Evolutionary conservation across 2,797 vertebrate species (phyloP), one percentile per base, ranked within the genome.

Genomic region (Salarias fasciatus): DNA sequence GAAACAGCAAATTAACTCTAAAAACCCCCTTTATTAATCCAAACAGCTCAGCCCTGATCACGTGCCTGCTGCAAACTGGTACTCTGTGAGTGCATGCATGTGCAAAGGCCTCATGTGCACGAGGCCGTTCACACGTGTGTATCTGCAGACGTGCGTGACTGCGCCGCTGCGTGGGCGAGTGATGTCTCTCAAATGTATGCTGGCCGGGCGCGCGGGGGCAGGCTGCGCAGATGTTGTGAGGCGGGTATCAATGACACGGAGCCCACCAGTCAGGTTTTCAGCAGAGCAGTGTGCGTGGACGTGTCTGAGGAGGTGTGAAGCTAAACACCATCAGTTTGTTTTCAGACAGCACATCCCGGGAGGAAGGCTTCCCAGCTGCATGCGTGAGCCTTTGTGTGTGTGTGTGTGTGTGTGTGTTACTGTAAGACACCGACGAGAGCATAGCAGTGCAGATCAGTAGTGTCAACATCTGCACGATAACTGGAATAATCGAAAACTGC

Each of bases 261-360:
- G 67, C 74, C 74, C 76, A 83, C 75, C 62, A 86, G 82, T 85
- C 82, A 82, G 75, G 53, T 56, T 80, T 68, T 71, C 67, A 72
- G 59, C 68, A 44, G 78, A 79, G 82, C 78, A 13, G 50, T 60
- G 85, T 58, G 80, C 81, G 60, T 56, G 71, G 70, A 82, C 43
- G 48, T 83, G 83, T 83, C 77, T 83, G 79, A 68, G 79, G 82
- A 83, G 68, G 74, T 79, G 77, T 81, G 75, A 70, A 80, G 70
- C 80, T 80, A 84, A 86, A 81, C 77, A 81, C 59, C 77, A 60
- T 82, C 69, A 64, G 72, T 73, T 86, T 83, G 73, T 79, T 87
- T 79, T 65, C 79, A 85, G 84, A 77, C 82, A 82, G 53, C 58
- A 9, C 42, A 37, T 81, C 81, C 71, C 60, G 8, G 56, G 79